Evolutionary conservation across 2,888 invertebrate genomes (phyloP).

Genomic region (Ophioninae sp.): DNA sequence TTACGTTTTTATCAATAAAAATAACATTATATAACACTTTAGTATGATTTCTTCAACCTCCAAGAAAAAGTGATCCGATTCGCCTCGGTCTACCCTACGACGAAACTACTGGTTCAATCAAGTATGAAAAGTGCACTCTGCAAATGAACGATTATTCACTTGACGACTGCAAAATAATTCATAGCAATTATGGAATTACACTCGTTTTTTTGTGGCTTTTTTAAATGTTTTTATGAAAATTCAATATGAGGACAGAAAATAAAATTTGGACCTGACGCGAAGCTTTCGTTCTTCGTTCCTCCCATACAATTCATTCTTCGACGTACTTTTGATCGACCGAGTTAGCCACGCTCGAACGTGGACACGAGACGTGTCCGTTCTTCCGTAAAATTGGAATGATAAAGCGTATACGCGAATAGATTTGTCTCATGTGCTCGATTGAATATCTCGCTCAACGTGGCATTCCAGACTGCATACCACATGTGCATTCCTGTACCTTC

Average conservation of each 20-base stretch:
- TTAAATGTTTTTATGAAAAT: neutral
- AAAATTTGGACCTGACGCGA: neutral
- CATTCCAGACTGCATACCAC: slow-evolving; percentile 21
- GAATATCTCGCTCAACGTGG: slow-evolving; percentile 42
- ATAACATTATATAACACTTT: too few relatives aligned
- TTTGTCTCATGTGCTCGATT: slow-evolving; percentile 30
- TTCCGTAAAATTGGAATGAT: slow-evolving; percentile 80
- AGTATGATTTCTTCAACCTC: too few relatives aligned
- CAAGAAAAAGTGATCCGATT: too few relatives aligned
- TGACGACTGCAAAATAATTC: neutral
- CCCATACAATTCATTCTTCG: slow-evolving; percentile 76
- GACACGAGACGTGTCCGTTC: slow-evolving; percentile 65
- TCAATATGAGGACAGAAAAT: neutral
- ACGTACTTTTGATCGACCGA: slow-evolving; percentile 71
- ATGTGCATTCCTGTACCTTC: slow-evolving; percentile 35
- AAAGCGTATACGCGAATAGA: slow-evolving; percentile 68
- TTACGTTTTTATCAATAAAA: too few relatives aligned
- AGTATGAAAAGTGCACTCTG: neutral
- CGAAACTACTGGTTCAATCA: neutral
- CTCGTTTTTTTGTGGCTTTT: too few relatives aligned
- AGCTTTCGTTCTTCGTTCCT: slow-evolving; percentile 29
- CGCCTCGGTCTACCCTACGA: too few relatives aligned
- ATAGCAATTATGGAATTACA: neutral
- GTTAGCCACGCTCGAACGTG: slow-evolving; percentile 66
- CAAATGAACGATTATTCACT: neutral